Evolutionary conservation across 2,888 invertebrate species (phyloP).

Genomic region (Drosophila fungiperda): DNA sequence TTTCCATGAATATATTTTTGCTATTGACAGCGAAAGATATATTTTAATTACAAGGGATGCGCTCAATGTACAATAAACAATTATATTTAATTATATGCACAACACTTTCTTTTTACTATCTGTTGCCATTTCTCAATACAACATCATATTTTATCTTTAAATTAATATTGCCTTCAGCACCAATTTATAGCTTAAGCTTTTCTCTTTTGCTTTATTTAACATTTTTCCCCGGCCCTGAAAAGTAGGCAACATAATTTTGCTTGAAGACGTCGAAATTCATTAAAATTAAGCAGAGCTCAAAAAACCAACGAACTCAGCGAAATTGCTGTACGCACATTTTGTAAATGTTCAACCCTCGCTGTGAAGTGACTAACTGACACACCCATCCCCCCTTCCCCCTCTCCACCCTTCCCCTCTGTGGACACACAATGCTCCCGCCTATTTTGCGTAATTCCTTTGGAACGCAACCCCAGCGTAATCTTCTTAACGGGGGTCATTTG

Average conservation of each 20-base stretch:
- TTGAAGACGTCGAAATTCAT: slow-evolving; percentile 65
- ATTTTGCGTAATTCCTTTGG: slow-evolving; percentile 25
- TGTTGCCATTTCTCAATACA: neutral
- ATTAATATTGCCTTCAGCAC: slow-evolving; percentile 4
- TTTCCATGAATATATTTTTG: neutral
- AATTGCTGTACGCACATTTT: slow-evolving; percentile 74
- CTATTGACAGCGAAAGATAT: neutral
- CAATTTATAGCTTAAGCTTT: slow-evolving; percentile 4
- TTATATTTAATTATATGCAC: too few species aligned
- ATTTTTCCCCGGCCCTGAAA: slow-evolving; percentile 6
- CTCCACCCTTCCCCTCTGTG: neutral
- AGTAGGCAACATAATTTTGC: slow-evolving; percentile 60
- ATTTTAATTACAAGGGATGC: neutral
- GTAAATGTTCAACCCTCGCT: slow-evolving; percentile 63
- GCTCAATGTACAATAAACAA: too few species aligned
- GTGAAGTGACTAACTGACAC: slow-evolving; percentile 9
- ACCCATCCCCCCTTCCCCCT: neutral
- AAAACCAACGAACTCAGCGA: slow-evolving; percentile 33
- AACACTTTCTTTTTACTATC: neutral
- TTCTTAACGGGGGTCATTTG: slow-evolving; percentile 22
- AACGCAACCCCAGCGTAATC: slow-evolving; percentile 16
- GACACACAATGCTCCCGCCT: neutral
- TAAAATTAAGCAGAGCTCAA: slow-evolving; percentile 50
- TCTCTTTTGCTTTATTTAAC: neutral
- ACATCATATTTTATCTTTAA: neutral